A percentile compares a stretch with the other conserved stretches of the same genome.
These are phyloP conservation scores for Notoglanidium macrostoma DNA, from an alignment of 2,797 vertebrate species.

Conservation along the genomic window DNA sequence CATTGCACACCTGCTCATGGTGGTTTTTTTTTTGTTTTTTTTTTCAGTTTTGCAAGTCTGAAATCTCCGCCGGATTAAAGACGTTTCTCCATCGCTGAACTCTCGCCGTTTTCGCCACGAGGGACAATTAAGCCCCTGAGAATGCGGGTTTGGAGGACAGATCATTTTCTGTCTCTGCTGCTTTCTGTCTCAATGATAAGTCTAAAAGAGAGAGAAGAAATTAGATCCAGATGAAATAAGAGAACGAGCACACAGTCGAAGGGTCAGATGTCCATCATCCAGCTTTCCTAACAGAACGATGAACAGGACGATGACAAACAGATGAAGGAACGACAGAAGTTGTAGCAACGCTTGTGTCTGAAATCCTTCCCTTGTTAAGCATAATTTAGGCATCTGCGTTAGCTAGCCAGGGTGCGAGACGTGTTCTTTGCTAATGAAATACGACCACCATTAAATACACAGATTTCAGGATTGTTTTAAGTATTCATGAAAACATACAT, in stretches of 20 bases:
- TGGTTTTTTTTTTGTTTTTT: neutral
- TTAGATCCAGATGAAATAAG: neutral
- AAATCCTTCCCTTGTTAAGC: neutral
- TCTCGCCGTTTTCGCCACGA: neutral
- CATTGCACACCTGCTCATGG: neutral
- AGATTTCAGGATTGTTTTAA: neutral
- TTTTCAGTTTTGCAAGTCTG: neutral
- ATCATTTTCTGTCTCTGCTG: neutral
- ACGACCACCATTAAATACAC: too few relatives aligned
- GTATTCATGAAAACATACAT: neutral
- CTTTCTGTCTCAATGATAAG: neutral
- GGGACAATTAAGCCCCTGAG: constrained; percentile 1
- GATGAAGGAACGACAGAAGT: neutral
- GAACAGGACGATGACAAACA: neutral
- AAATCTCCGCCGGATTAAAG: neutral
- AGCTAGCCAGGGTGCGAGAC: neutral
- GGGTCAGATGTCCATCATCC: neutral
- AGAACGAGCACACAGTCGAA: neutral
- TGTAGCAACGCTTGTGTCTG: too few relatives aligned
- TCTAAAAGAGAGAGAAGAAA: neutral
- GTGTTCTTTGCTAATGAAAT: neutral
- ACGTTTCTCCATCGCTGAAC: neutral
- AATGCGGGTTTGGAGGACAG: neutral
- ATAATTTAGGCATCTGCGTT: neutral
- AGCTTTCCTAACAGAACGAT: neutral